A percentile compares a stretch with the other conserved stretches of the same genome.
Evolutionary conservation across 2,113 vertebrate species (phyloP).

Genomic region (Stictonetta naevosa): DNA sequence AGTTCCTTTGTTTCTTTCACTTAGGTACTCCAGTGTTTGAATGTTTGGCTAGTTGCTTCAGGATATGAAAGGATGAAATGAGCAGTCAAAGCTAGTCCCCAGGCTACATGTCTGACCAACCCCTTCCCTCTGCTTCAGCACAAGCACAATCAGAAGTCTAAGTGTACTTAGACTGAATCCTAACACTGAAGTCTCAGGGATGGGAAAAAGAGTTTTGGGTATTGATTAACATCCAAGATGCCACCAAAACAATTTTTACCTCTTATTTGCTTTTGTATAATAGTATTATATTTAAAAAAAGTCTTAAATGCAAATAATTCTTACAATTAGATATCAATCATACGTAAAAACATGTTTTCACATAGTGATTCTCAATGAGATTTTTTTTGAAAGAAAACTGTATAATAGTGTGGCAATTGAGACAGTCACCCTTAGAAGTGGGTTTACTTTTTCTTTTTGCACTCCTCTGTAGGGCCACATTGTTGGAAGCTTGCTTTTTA

Average conservation of each 20-base stretch:
- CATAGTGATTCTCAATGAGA: background rate
- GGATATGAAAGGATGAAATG: background rate
- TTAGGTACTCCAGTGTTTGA: background rate
- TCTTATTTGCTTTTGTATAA: background rate
- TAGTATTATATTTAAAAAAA: background rate
- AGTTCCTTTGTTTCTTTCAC: background rate
- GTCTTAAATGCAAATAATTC: background rate
- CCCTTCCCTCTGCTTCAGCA: background rate
- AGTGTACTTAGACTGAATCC: background rate
- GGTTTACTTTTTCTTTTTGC: background rate
- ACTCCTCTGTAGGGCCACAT: background rate
- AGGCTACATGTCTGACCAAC: background rate
- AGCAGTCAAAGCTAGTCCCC: background rate
- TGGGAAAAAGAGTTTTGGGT: background rate
- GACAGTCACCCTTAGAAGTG: background rate
- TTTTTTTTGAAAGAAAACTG: background rate
- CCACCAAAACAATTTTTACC: background rate
- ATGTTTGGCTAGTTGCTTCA: background rate
- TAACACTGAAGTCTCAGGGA: background rate
- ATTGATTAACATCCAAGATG: background rate
- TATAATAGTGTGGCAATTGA: too few species aligned
- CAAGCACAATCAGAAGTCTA: background rate
- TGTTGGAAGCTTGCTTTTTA: background rate
- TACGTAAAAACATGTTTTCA: background rate
- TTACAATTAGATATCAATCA: background rate